A percentile compares a stretch with the other conserved stretches of the same genome.
Evolutionary conservation across 2,113 vertebrate species (phyloP).

Genomic region (Rhinopomastus cyanomelas): DNA sequence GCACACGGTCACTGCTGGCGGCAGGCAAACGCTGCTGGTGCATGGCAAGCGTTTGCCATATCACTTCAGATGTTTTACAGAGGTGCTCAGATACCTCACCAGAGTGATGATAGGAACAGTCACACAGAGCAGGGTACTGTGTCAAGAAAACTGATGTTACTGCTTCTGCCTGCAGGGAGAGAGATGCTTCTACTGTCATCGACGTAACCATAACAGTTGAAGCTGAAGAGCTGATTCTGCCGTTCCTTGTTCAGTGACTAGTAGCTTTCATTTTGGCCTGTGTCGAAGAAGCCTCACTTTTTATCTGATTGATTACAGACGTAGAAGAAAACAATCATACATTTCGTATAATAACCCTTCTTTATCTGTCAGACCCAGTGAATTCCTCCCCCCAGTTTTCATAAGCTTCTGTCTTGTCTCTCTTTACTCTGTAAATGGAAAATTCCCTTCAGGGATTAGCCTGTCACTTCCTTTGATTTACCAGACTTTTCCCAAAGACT

Average conservation of each 20-base stretch:
- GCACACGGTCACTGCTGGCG: neutral
- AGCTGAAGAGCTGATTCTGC: neutral
- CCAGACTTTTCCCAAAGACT: neutral
- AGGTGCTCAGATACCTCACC: neutral
- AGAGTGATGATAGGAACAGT: neutral
- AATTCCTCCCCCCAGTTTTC: neutral
- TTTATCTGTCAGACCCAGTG: neutral
- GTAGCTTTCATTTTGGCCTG: neutral
- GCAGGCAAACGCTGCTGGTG: neutral
- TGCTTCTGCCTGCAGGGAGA: neutral
- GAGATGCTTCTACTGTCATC: neutral
- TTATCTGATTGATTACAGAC: neutral
- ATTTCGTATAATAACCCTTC: neutral
- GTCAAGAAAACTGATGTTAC: neutral
- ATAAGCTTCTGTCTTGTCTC: neutral
- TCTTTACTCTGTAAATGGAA: neutral
- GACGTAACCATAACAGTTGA: neutral
- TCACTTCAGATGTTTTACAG: neutral
- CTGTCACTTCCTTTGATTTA: neutral
- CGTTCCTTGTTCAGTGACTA: neutral
- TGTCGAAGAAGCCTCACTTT: neutral
- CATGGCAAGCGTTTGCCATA: neutral
- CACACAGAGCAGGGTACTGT: neutral
- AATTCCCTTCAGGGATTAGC: neutral
- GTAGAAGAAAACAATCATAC: neutral